Evolutionary conservation across 1,140 invertebrate species (phyloP).

Genomic region (Rhagoletis pomonella): DNA sequence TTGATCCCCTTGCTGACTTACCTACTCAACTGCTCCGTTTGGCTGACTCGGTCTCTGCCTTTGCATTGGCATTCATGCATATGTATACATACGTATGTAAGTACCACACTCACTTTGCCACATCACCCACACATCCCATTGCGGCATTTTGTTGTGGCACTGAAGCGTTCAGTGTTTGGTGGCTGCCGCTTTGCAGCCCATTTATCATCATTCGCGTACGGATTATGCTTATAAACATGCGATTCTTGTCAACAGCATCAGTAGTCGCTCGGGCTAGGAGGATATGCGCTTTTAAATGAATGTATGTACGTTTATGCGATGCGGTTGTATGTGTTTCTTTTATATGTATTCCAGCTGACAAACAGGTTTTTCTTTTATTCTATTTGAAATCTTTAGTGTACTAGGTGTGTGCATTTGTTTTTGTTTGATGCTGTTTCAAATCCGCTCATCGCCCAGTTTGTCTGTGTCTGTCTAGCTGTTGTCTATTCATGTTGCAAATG

Average conservation of each 20-base stretch:
- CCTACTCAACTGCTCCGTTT: not conserved
- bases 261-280: not conserved
- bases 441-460: not conserved
- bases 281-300: not conserved
- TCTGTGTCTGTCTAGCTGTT: not conserved
- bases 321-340: not conserved
- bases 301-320: not conserved
- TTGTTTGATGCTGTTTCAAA: slow-evolving; percentile 4
- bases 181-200: slow-evolving; percentile 43
- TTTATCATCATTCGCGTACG: slow-evolving; percentile 52
- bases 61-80: not conserved
- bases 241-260: slow-evolving; percentile 42
- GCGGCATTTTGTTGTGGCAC: slow-evolving; percentile 40
- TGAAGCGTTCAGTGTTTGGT: slow-evolving; percentile 28
- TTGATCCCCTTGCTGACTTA: too few relatives aligned
- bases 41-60: not conserved
- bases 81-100: not conserved
- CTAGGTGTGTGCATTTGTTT: not conserved
- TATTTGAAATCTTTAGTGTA: not conserved
- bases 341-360: not conserved
- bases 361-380: not conserved
- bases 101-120: not conserved
- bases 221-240: slow-evolving; percentile 52
- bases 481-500: slow-evolving; percentile 12
- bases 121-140: slow-evolving; percentile 26